Conservation (phyloP, 2,113 vertebrate species). For the Etia nguti region DNA sequence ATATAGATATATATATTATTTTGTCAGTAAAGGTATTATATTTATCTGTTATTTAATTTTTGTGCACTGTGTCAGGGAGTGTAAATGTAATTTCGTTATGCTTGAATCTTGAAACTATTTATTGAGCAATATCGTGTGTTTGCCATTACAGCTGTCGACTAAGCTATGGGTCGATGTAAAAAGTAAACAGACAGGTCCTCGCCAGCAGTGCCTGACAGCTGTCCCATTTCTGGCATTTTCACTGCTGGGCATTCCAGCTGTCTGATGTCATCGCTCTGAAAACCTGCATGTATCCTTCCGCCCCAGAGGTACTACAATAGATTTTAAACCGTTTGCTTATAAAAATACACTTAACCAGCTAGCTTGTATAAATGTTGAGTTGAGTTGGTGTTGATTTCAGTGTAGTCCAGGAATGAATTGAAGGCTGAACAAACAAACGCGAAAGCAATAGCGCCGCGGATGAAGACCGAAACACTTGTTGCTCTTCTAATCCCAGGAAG, state of each 20-base stretch:
- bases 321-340: neutral
- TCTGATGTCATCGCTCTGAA: constrained; percentile 84
- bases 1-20: neutral
- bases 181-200: constrained; percentile 48
- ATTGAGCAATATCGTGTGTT: neutral
- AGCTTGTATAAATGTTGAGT: fast-evolving
- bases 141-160: neutral
- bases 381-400: fast-evolving
- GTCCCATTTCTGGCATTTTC: constrained; percentile 76
- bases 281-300: constrained; percentile 57
- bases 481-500: constrained; percentile 79
- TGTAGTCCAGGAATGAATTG: fast-evolving
- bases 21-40: neutral
- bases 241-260: constrained; percentile 85
- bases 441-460: constrained; percentile 65
- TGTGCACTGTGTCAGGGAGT: neutral
- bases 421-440: neutral
- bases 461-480: constrained; percentile 63
- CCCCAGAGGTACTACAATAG: constrained; percentile 29
- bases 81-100: neutral
- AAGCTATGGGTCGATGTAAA: neutral
- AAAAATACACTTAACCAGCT: fast-evolving
- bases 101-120: neutral
- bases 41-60: neutral
- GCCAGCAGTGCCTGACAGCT: constrained; percentile 57